Conservation (phyloP, 2,797 vertebrate species). For the Phrynocephalus vlangalii region DNA sequence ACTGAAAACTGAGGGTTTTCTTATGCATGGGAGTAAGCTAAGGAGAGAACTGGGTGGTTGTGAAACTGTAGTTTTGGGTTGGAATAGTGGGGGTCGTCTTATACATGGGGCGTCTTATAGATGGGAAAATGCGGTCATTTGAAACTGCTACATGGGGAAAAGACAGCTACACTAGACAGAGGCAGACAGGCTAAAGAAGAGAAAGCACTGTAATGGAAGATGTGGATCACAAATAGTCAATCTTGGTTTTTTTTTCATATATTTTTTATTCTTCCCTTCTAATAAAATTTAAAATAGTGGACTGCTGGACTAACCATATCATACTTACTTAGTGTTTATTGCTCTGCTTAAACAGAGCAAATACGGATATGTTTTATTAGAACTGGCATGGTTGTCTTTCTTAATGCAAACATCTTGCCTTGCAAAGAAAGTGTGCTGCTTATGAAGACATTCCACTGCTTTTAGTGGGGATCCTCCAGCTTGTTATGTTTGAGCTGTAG, state of each 20-base stretch:
- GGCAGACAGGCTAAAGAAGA: neutral
- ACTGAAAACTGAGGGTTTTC: too few species aligned
- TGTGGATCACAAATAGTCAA: neutral
- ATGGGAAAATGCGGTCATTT: too few species aligned
- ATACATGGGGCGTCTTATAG: too few species aligned
- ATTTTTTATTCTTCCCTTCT: neutral
- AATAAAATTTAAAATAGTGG: neutral
- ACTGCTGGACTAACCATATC: neutral
- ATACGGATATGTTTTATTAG: neutral
- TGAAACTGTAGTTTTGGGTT: too few species aligned
- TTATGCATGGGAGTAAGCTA: too few species aligned
- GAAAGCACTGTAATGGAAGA: neutral
- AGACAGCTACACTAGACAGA: neutral
- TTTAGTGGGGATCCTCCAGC: neutral
- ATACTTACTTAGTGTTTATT: neutral
- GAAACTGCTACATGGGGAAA: neutral
- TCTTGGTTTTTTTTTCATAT: neutral
- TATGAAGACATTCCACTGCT: neutral
- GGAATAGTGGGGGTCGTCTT: too few species aligned
- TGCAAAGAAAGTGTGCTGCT: too few species aligned
- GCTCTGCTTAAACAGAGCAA: neutral
- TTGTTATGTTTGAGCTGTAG: neutral
- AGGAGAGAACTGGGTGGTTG: too few species aligned
- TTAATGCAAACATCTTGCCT: neutral
- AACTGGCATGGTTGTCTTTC: neutral